Percentiles rank a stretch among this genome's conserved stretches.
Evolutionary conservation across 2,797 vertebrate genomes (phyloP).

Genomic region (Malurus splendens): DNA sequence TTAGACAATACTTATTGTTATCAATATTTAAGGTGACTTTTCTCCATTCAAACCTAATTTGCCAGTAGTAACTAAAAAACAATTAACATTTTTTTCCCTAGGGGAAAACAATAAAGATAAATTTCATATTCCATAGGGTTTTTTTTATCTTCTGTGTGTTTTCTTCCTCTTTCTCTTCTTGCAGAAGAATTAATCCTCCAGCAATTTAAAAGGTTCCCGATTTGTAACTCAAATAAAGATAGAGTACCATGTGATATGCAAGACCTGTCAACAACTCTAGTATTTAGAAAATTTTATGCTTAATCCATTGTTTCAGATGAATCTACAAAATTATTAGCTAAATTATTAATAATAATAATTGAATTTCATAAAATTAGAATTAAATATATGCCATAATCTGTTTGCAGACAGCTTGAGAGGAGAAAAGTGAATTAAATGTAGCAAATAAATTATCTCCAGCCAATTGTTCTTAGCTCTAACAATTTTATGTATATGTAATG

Average conservation of each 20-base stretch:
- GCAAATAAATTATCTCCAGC: neutral
- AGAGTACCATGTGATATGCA: neutral
- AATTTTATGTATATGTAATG: neutral
- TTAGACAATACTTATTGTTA: neutral
- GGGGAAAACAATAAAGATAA: neutral
- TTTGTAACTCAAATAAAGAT: neutral
- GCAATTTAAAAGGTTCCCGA: neutral
- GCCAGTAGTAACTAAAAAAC: neutral
- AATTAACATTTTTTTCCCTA: neutral
- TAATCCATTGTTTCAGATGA: neutral
- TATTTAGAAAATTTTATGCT: neutral
- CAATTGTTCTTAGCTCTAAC: neutral
- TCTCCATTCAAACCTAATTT: neutral
- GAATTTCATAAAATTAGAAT: neutral
- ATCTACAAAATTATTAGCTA: neutral
- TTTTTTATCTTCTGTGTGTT: neutral
- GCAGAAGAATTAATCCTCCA: neutral
- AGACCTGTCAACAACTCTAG: accelerated
- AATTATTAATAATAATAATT: neutral
- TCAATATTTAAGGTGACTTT: neutral
- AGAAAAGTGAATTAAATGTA: slow-evolving; percentile 10
- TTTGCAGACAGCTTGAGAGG: neutral
- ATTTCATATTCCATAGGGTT: neutral
- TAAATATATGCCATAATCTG: neutral
- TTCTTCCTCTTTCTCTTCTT: neutral